Evolutionary conservation across 2,797 vertebrate species (phyloP), one percentile per base, ranked within the genome.

Genomic region (Merluccius polli): DNA sequence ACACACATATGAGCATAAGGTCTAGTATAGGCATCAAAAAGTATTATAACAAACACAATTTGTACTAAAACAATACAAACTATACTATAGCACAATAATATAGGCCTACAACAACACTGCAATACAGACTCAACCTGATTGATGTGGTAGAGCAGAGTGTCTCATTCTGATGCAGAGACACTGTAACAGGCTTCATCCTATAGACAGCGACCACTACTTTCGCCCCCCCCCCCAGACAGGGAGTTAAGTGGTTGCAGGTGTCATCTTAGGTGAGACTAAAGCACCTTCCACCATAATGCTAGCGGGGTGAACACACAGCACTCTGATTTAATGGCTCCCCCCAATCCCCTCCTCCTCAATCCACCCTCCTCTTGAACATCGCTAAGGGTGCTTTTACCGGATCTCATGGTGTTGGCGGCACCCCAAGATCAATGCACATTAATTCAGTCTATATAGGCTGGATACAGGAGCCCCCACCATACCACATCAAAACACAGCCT

Each of bases 281-380:
- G 9, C 0, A 41, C 12, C 0, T 59, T 24, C 52, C 12, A 31
- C 65, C 7, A 3, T 85, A 82, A 85, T 79, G 21, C 38, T 68
- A 68, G 76, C 65, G 75, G 80, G 77, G 76, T 82, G 32, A 36
- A 15, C 81, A 81, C 69, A 70, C 69, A 74, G 30, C 70, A 44
- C 79, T 78, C 69, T 2, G 27, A 63, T 79, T 85, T 78, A 84
- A 84, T 63, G 70, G 67, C 70, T 18, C 3, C 35, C n/a, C 9
- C 70, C n/a, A n/a, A n/a, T 9, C 59, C 59, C 16, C 59, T 21
- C 18, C 59, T 24, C 11, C 44, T 13, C 44, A 48, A 3, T 13
- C 44, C 18, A 13, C 18, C 63, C 29, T 30, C 29, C 63, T 67
- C 63, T 67, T 27, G 9, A 27, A 11, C 27, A 29, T 15, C 9